Conservation (phyloP, 2,797 vertebrate species). For the Potorous gilbertii region DNA sequence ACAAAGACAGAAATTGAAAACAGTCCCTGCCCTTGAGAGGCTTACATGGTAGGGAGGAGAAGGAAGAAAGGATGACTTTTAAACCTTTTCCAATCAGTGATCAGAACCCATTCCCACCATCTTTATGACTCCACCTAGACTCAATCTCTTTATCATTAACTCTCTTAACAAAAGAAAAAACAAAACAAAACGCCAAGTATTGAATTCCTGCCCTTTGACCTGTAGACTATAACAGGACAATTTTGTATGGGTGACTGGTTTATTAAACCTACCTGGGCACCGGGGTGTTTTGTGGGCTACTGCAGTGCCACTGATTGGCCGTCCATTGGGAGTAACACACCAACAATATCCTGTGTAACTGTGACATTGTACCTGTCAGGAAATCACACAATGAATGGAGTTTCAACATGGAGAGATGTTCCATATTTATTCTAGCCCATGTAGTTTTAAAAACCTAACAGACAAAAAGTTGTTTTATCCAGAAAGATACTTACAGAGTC, state of each 20-base stretch:
- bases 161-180: rapidly evolving
- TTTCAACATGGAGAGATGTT: not conserved
- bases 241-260: not conserved
- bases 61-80: rapidly evolving
- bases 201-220: not conserved
- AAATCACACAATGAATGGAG: not conserved
- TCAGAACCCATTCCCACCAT: rapidly evolving
- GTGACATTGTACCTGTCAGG: slow-evolving; percentile 94
- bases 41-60: not conserved
- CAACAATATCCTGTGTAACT: slow-evolving; percentile 99
- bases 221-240: not conserved
- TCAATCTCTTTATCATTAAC: rapidly evolving
- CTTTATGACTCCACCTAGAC: rapidly evolving
- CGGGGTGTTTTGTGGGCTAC: slow-evolving; percentile 97
- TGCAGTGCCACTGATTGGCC: slow-evolving; percentile 96
- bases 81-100: rapidly evolving
- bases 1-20: not conserved
- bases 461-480: not conserved
- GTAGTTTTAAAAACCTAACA: not conserved
- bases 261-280: slow-evolving; percentile 90
- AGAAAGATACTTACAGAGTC: not conserved
- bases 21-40: not conserved
- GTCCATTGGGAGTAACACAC: slow-evolving; percentile 96
- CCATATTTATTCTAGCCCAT: not conserved
- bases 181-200: not conserved